Evolutionary conservation across 2,888 invertebrate genomes (phyloP).

Genomic region (Diaperis boleti): DNA sequence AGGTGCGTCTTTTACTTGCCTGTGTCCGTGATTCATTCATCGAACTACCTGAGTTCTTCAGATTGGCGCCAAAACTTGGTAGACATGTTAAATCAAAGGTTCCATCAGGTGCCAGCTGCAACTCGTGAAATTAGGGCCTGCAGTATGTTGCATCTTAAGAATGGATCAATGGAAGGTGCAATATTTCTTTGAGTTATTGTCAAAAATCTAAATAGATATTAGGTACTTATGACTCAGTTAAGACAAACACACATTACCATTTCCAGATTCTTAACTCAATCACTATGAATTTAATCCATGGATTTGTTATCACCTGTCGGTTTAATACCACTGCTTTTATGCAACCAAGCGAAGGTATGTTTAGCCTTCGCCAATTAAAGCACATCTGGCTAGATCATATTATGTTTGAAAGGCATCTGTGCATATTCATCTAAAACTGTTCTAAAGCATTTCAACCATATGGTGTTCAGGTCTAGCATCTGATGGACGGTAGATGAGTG

Average conservation of each 20-base stretch:
- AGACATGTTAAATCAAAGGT: constrained; percentile 26
- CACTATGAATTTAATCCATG: too few relatives aligned
- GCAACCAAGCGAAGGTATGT: background rate
- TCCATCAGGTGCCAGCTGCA: constrained; percentile 20
- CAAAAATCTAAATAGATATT: too few relatives aligned
- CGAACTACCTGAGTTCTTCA: constrained; percentile 21
- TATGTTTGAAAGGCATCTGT: constrained; percentile 29
- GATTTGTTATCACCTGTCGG: too few relatives aligned
- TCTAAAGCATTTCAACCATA: constrained; percentile 25
- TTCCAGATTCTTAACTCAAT: too few relatives aligned
- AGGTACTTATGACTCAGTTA: too few relatives aligned
- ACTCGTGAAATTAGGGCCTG: constrained; percentile 2
- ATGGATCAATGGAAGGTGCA: constrained; percentile 1
- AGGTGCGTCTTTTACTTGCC: constrained; percentile 1
- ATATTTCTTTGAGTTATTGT: constrained; percentile 3
- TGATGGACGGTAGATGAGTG: constrained; percentile 6
- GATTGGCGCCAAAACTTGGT: constrained; percentile 43
- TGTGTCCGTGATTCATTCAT: constrained; percentile 28
- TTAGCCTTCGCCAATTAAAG: constrained; percentile 27
- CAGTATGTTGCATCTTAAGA: constrained; percentile 13
- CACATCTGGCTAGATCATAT: constrained; percentile 33
- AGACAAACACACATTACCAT: too few relatives aligned
- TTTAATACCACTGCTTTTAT: constrained; percentile 4
- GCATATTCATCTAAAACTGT: constrained; percentile 35
- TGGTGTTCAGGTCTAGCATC: constrained; percentile 9